phyloP scores from a whole-genome alignment of 2,888 invertebrate genomes.

The Ennomos quercinarius region DNA sequence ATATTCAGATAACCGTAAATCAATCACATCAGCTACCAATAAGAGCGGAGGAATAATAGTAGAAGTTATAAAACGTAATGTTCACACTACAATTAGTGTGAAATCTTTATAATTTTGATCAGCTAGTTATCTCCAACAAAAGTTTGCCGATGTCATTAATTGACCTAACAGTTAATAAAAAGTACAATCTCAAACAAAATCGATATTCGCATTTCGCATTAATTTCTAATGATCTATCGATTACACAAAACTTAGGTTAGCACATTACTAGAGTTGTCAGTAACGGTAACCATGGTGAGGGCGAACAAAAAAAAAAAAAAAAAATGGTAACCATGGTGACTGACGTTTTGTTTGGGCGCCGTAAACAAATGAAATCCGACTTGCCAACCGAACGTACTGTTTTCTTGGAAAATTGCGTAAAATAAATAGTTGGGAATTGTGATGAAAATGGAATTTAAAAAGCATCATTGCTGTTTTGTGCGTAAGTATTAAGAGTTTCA shows the following conservation, averaged over 20 bases:
- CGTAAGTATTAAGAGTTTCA: slow-evolving; percentile 54
- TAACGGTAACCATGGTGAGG: slow-evolving; percentile 67
- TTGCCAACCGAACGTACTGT: slow-evolving; percentile 61
- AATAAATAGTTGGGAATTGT: slow-evolving; percentile 40
- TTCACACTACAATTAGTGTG: no score
- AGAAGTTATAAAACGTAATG: no score
- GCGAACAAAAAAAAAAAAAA: no score
- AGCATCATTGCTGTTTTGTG: slow-evolving; percentile 51
- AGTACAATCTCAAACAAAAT: slow-evolving; percentile 18
- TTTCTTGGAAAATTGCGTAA: slow-evolving; percentile 42
- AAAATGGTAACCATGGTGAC: slow-evolving; percentile 69
- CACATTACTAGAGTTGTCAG: slow-evolving; percentile 68
- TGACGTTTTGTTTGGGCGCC: slow-evolving; percentile 67
- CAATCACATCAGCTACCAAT: no score
- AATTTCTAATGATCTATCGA: slow-evolving; percentile 55
- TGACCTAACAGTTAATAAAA: background rate
- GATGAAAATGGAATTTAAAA: slow-evolving; percentile 59
- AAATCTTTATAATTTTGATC: no score
- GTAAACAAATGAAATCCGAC: slow-evolving; percentile 81
- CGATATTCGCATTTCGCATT: slow-evolving; percentile 41
- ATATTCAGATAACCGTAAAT: no score
- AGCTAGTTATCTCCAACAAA: no score
- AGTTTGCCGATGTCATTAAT: no score
- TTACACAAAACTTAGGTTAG: slow-evolving; percentile 52
- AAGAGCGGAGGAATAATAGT: no score